These are phyloP conservation scores for Drosophila bipectinata DNA, from an alignment of 1,140 invertebrate species.

Conservation along the genomic window DNA sequence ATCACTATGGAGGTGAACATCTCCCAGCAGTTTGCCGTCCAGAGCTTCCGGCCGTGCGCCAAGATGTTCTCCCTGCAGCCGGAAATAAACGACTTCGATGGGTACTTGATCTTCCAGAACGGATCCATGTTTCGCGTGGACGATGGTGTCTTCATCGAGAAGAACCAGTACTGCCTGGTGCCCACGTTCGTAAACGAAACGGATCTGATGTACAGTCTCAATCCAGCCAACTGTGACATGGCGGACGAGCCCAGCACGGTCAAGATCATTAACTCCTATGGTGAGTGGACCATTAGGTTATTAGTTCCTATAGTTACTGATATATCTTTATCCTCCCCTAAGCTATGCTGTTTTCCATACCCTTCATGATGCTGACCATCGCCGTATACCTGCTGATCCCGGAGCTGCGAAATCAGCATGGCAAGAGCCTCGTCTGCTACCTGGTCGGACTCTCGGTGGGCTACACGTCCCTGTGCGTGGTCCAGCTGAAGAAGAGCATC, in stretches of 20 bases:
- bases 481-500: conserved; percentile 83
- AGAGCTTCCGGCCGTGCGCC: conserved; percentile 71
- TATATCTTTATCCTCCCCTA: conserved; percentile 7
- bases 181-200: conserved; percentile 54
- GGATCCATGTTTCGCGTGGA: conserved; percentile 63
- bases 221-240: conserved; percentile 73
- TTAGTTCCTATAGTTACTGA: no score
- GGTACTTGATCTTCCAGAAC: conserved; percentile 63
- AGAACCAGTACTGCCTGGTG: conserved; percentile 72
- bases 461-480: conserved; percentile 86
- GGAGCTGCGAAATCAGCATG: conserved; percentile 89
- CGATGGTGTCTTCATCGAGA: conserved; percentile 52
- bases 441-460: conserved; percentile 87
- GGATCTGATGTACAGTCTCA: conserved; percentile 58
- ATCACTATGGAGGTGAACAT: conserved; percentile 49
- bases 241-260: conserved; percentile 49
- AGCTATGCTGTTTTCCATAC: conserved; percentile 89
- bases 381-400: conserved; percentile 89
- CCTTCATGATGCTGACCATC: conserved; percentile 89
- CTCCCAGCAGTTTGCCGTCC: conserved; percentile 69
- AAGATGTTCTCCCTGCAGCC: conserved; percentile 70
- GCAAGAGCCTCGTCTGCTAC: conserved; percentile 90
- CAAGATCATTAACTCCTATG: conserved; percentile 75
- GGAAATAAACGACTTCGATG: conserved; percentile 51
- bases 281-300: conserved; percentile 35